phyloP scores from a whole-genome alignment of 2,113 vertebrate species.

The Ranitomeya imitator region DNA sequence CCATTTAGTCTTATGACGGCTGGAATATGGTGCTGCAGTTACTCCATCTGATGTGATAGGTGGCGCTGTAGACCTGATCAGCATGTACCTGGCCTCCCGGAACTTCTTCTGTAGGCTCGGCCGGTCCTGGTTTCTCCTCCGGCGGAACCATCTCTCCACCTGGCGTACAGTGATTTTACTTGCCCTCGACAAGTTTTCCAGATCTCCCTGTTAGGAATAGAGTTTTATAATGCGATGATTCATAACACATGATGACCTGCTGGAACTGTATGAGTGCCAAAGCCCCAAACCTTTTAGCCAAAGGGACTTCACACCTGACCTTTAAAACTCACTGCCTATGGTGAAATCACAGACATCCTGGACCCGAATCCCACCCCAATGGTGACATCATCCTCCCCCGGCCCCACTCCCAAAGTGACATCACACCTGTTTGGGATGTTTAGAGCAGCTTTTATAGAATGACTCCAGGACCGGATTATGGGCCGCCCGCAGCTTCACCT shows the following conservation, averaged over 20 bases:
- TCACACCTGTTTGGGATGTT: constrained; percentile 86
- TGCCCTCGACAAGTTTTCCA: constrained; percentile 70
- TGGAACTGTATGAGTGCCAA: no score
- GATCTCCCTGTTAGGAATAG: constrained; percentile 63
- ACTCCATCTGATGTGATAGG: background rate
- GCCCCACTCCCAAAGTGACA: background rate
- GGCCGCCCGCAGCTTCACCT: constrained; percentile 77
- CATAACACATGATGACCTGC: background rate
- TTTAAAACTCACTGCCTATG: no score
- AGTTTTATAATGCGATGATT: background rate
- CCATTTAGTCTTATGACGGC: no score
- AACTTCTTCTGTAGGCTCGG: constrained; percentile 93
- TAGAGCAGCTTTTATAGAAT: constrained; percentile 78
- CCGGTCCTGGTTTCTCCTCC: constrained; percentile 87
- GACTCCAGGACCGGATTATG: constrained; percentile 82
- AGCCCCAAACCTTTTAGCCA: no score
- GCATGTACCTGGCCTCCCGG: constrained; percentile 84
- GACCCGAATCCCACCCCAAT: no score
- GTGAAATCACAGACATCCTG: no score
- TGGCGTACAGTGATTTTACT: constrained; percentile 70
- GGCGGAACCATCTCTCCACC: constrained; percentile 91
- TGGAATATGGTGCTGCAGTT: background rate
- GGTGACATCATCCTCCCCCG: no score
- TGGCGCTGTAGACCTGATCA: background rate
- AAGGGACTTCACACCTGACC: no score